These are phyloP conservation scores for Bubo blakistoni DNA, from an alignment of 2,113 vertebrate genomes.

Conservation along the genomic window DNA sequence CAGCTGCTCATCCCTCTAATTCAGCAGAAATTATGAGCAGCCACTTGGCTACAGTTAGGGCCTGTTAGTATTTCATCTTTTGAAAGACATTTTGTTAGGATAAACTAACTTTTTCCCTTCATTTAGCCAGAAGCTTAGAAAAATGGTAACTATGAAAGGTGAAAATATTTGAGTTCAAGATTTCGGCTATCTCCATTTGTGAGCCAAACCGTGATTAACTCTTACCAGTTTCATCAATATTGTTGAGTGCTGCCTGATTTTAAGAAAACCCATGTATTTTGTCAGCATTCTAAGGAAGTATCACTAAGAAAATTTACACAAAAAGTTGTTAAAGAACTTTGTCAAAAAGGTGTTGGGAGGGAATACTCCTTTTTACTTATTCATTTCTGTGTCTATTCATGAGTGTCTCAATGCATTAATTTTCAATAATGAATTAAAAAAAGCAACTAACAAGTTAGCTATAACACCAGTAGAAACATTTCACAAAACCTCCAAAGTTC, in stretches of 20 bases:
- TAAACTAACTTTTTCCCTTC: background rate
- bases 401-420: background rate
- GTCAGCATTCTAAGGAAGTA: background rate
- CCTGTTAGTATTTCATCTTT: background rate
- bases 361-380: background rate
- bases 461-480: background rate
- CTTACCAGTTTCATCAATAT: background rate
- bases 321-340: background rate
- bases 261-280: background rate
- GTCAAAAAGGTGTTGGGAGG: background rate
- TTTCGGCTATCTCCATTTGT: accelerated
- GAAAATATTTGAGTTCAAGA: background rate
- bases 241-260: background rate
- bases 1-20: background rate
- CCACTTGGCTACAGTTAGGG: background rate
- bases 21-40: background rate
- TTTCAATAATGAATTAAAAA: background rate
- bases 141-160: background rate
- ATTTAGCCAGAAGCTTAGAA: background rate
- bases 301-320: background rate
- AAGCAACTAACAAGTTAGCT: background rate
- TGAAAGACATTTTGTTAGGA: background rate
- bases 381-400: background rate
- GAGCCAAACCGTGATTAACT: background rate
- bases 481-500: background rate